Evolutionary conservation across 2,888 invertebrate genomes (phyloP), one percentile per base, ranked within the genome.

Genomic region (Hemithea aestivaria): DNA sequence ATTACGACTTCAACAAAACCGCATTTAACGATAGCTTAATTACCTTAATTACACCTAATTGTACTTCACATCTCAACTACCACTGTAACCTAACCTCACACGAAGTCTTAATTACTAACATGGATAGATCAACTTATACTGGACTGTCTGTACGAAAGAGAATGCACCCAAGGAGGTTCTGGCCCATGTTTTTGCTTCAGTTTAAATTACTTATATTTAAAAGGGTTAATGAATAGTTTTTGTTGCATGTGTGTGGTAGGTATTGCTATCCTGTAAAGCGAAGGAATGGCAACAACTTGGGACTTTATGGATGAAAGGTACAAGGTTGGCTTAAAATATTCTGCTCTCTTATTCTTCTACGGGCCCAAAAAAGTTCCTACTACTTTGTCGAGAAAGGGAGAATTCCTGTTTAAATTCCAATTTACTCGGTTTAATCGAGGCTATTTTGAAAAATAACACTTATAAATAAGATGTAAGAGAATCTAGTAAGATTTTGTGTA

Each of bases 41-140:
- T 72, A 68, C 61, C 68, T 71, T 73, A 75, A 74, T 75, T 72
- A 68, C 61, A 40, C 37, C 47, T 73, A 72, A 75, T 76, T 74
- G 63, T 63, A 45, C 51, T 26, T 27, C 20, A 23, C 11, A 23
- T 24, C 29, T 42, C 33, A 21, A 6, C 12, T 10, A 38, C 30
- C 32, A 26, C 30, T 31, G 7, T 39, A 37, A 29, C 26, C 5
- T 7, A 9, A 11, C 21, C 32, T 22, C n/a, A 10, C 1, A 25
- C 12, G 9, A 16, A 16, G 28, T 20, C 6, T n/a, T 20, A 28
- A 20, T 28, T 28, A 16, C 28, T 2, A 12, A 31, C 12, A 11
- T n/a, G 10, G 7, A 12, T 23, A 7, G 52, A 1, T 53, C 58
- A 12, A 5, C 0, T 31, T 46, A 48, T 24, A 45, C 23, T 59